Evolutionary conservation across 1,140 invertebrate species (phyloP), one percentile per base, ranked within the genome.

Genomic region (Branchinecta lynchi): DNA sequence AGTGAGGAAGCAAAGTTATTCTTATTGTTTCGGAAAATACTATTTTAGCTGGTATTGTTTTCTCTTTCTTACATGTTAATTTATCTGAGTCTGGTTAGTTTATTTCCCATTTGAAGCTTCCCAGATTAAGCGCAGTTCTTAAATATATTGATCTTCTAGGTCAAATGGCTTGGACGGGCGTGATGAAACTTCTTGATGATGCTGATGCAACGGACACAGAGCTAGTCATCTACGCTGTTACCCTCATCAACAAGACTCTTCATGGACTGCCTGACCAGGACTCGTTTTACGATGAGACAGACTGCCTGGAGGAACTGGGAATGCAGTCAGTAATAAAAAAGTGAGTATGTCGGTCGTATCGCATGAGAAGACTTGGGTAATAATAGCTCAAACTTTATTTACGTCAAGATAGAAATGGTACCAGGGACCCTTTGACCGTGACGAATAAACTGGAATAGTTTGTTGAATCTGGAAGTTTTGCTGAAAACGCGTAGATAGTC

Each of bases 251-350:
- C 80, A 96, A 96, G 81, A 93, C 93, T 44, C 78, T 99, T 15
- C 94, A 93, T 77, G 95, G 94, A 8, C 86, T 98, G 69, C 91
- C 92, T 0, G 96, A 98, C 80, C 92, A 96, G 79, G 94, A 98
- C 77, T 92, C 89, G 9, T 99, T 97, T 78, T 99, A 98, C 77
- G 95, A 99, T 80, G 90, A 99, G 75, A 93, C 95, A 0, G 96
- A 99, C 81, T 85, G 86, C 45, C 80, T 99, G 45, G 96, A 99
- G 78, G 93, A 97, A 74, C 93, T 96, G 76, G 94, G 93, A 6
- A 95, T 99, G 79, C 93, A 97, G 78, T 82, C 83, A 20, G 88
- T 97, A 51, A 92, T 96, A 74, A 87, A 92, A 76, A 84, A 89
- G 76, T 81, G 73, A 74, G 73, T 69, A 43, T 5, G 32, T 32